A percentile compares a stretch with the other conserved stretches of the same genome.
phyloP scores from a whole-genome alignment of 2,888 invertebrate genomes.

The Craniophora ligustri region DNA sequence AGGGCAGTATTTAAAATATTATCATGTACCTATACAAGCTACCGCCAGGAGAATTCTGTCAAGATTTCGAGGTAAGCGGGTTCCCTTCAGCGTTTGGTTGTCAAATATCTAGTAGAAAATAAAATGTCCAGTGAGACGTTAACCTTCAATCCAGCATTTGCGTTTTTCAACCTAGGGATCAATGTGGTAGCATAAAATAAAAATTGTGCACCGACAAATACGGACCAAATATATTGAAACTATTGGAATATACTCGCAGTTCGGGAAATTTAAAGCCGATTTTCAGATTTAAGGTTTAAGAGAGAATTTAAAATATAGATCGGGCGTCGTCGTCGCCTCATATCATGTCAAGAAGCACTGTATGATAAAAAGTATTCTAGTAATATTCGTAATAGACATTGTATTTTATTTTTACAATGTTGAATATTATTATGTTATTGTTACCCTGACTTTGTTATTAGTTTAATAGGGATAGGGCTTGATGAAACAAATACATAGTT shows the following conservation, averaged over 20 bases:
- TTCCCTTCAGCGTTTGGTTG: conserved; percentile 49
- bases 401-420: no score
- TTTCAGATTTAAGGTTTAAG: conserved; percentile 16
- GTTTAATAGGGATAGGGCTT: no score
- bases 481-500: no score
- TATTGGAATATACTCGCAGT: conserved; percentile 43
- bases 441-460: no score
- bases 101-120: conserved; percentile 54
- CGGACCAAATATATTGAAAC: conserved; percentile 49
- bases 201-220: conserved; percentile 56
- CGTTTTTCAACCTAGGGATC: conserved; percentile 66
- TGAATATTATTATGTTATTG: no score
- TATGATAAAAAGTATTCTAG: no score
- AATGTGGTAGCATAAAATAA: conserved; percentile 62
- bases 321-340: background rate
- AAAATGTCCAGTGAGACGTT: conserved; percentile 50
- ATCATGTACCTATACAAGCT: conserved; percentile 26
- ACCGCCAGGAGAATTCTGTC: conserved; percentile 32
- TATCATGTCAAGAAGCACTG: no score
- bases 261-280: conserved; percentile 41
- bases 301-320: conserved; percentile 11
- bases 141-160: conserved; percentile 64
- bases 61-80: conserved; percentile 35
- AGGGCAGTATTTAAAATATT: conserved; percentile 43
- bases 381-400: no score